These are phyloP conservation scores for Aphelocoma coerulescens DNA, from an alignment of 2,113 vertebrate genomes.

Conservation along the genomic window DNA sequence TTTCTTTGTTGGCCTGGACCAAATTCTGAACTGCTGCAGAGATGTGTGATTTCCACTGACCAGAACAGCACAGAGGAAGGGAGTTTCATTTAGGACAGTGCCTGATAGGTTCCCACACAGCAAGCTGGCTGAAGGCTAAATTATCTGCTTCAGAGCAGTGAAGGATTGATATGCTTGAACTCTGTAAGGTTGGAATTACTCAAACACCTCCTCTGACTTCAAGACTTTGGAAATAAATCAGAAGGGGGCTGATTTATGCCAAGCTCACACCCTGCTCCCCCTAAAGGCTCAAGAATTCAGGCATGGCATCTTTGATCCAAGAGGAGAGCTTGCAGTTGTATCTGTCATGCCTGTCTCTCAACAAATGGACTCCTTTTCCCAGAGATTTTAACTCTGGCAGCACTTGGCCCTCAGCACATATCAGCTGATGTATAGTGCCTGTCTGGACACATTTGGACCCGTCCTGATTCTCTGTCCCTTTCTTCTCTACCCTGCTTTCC, in stretches of 20 bases:
- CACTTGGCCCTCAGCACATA: background rate
- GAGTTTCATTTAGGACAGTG: background rate
- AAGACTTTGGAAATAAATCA: background rate
- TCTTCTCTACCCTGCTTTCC: slow-evolving; percentile 38
- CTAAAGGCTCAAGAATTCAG: background rate
- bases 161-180: background rate
- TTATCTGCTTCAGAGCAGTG: background rate
- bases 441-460: slow-evolving; percentile 22
- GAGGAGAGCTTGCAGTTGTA: background rate
- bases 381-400: background rate
- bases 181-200: background rate
- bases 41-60: background rate
- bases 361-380: background rate
- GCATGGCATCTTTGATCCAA: background rate
- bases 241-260: background rate
- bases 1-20: background rate
- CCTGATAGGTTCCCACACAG: background rate
- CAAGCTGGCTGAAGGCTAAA: background rate
- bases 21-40: background rate
- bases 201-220: background rate
- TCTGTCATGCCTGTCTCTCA: background rate
- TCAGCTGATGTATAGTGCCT: background rate
- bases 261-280: background rate
- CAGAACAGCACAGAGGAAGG: background rate
- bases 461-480: background rate